phyloP scores from a whole-genome alignment of 2,888 invertebrate genomes.

The Phymatocera aterrima region DNA sequence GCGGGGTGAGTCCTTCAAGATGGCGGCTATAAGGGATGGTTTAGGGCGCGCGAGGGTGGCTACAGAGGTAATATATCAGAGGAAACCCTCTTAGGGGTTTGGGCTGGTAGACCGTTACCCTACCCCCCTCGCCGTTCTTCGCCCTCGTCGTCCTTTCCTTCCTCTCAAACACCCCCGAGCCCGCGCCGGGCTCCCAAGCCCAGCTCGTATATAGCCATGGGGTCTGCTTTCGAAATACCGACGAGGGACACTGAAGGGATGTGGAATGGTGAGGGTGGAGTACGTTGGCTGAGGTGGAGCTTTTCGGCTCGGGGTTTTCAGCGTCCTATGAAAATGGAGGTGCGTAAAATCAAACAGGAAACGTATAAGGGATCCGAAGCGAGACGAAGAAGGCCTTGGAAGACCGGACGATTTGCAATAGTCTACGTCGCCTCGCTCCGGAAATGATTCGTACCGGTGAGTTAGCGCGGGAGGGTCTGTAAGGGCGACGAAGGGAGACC shows the following conservation, averaged over 20 bases:
- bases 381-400: not conserved
- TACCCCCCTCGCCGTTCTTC: slow-evolving; percentile 44
- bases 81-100: slow-evolving; percentile 52
- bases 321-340: slow-evolving; percentile 31
- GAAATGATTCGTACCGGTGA: slow-evolving; percentile 42
- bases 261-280: slow-evolving; percentile 35
- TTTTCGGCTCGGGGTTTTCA: not conserved
- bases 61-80: slow-evolving; percentile 72
- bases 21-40: slow-evolving; percentile 74
- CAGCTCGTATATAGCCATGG: slow-evolving; percentile 60
- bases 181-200: slow-evolving; percentile 50
- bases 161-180: slow-evolving; percentile 52
- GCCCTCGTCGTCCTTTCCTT: slow-evolving; percentile 24
- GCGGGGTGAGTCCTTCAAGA: slow-evolving; percentile 73
- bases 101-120: slow-evolving; percentile 51
- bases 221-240: slow-evolving; percentile 66
- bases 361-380: slow-evolving; percentile 4
- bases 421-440: slow-evolving; percentile 28
- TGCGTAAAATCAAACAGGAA: slow-evolving; percentile 42
- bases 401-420: slow-evolving; percentile 17
- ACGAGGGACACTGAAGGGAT: slow-evolving; percentile 46
- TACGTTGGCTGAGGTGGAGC: slow-evolving; percentile 35
- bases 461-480: slow-evolving; percentile 24
- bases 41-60: slow-evolving; percentile 71
- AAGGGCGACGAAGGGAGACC: slow-evolving; percentile 11